Conservation (phyloP, 2,113 vertebrate genomes). For the Xiphophorus maculatus region DNA sequence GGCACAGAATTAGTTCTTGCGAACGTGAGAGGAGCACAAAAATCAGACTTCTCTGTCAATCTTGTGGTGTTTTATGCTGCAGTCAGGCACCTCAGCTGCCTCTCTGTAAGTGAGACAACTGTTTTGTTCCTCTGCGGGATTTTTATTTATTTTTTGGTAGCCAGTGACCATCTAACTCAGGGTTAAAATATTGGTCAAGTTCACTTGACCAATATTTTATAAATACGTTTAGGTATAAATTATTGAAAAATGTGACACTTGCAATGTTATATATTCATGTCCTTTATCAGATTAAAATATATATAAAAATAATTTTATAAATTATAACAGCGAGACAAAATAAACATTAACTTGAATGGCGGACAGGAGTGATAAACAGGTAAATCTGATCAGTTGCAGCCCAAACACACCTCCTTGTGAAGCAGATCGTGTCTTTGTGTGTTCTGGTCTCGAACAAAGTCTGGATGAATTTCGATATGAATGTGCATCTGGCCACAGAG, state of each 20-base stretch:
- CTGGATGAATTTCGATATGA: slow-evolving; percentile 45
- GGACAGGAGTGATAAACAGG: slow-evolving; percentile 33
- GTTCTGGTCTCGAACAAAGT: slow-evolving; percentile 56
- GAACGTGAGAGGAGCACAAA: slow-evolving; percentile 7
- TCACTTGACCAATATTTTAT: neutral
- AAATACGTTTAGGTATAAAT: neutral
- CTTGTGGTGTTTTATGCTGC: slow-evolving; percentile 40
- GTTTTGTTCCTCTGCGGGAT: slow-evolving; percentile 26
- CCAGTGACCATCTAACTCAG: neutral
- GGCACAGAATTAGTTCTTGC: slow-evolving; percentile 14
- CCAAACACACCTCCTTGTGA: slow-evolving; percentile 29
- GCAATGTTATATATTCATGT: slow-evolving; percentile 8
- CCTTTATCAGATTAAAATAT: slow-evolving; percentile 25
- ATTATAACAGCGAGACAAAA: slow-evolving; percentile 14
- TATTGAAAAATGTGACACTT: slow-evolving; percentile 13
- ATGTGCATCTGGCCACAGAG: slow-evolving; percentile 42
- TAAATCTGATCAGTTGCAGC: slow-evolving; percentile 28
- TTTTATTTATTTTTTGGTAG: slow-evolving; percentile 1
- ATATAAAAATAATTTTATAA: slow-evolving; percentile 5
- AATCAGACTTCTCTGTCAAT: slow-evolving; percentile 30
- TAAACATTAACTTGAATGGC: slow-evolving; percentile 34
- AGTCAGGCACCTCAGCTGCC: slow-evolving; percentile 32
- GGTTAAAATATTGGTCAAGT: too few species aligned
- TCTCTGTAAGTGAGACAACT: slow-evolving; percentile 34
- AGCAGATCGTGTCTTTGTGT: slow-evolving; percentile 44